Conservation (phyloP, 64 coral and sea anemone species). For the Trachythela sp. region DNA sequence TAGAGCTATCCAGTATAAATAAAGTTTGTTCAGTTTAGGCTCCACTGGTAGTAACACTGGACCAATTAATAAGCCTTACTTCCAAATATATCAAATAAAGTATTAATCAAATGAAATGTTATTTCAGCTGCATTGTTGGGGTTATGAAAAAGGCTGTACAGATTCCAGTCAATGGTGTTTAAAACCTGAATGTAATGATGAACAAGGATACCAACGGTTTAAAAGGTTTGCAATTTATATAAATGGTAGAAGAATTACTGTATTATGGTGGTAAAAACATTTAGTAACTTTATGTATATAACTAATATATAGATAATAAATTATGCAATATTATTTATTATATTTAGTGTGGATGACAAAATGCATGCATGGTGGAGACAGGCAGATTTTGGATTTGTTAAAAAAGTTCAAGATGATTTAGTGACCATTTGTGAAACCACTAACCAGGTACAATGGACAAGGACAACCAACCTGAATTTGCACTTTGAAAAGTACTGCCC, state of each 20-base stretch:
- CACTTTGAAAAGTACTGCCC: too few species aligned
- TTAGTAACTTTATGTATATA: background rate
- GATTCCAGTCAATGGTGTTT: background rate
- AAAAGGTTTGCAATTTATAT: background rate
- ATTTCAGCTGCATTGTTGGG: background rate
- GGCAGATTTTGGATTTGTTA: constrained; percentile 18
- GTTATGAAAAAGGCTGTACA: background rate
- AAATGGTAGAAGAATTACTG: background rate
- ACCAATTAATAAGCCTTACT: too few species aligned
- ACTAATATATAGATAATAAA: too few species aligned
- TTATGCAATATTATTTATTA: background rate
- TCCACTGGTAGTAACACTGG: too few species aligned
- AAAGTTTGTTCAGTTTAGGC: too few species aligned
- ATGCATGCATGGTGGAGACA: background rate
- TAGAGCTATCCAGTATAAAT: too few species aligned
- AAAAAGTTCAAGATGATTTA: background rate
- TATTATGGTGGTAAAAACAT: background rate
- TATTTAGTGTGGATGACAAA: background rate
- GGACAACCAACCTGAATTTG: too few species aligned
- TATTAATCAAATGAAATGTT: background rate
- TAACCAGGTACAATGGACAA: background rate
- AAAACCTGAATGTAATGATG: background rate
- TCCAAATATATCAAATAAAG: background rate
- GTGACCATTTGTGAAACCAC: background rate
- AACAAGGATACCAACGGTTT: background rate